phyloP scores from a whole-genome alignment of 2,888 invertebrate species.

The Geotrupes spiniger region DNA sequence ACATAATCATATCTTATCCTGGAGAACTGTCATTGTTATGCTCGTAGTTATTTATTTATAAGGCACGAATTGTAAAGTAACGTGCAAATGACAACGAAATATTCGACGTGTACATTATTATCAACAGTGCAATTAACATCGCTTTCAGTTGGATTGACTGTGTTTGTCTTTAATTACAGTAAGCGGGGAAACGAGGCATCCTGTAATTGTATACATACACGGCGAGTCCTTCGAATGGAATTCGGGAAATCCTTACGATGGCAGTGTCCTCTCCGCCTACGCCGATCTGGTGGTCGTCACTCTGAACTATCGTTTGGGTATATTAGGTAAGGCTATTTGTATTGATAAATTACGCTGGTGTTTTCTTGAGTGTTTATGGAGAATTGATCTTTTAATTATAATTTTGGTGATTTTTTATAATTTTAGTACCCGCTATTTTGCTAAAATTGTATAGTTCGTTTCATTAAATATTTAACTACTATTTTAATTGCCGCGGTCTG shows the following conservation, averaged over 20 bases:
- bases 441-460: too few species aligned
- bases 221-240: slow-evolving; percentile 93
- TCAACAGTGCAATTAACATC: not conserved
- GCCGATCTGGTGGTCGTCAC: slow-evolving; percentile 92
- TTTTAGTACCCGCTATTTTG: too few species aligned
- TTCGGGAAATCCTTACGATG: slow-evolving; percentile 96
- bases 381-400: too few species aligned
- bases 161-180: slow-evolving; percentile 47
- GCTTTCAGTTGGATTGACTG: not conserved
- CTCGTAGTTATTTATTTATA: too few species aligned
- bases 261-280: slow-evolving; percentile 89
- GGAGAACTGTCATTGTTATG: too few species aligned
- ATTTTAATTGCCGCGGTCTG: too few species aligned
- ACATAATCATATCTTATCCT: too few species aligned
- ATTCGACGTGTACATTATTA: not conserved
- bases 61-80: too few species aligned
- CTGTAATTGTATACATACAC: slow-evolving; percentile 81
- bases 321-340: slow-evolving; percentile 63
- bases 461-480: too few species aligned
- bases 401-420: too few species aligned
- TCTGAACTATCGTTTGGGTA: slow-evolving; percentile 93
- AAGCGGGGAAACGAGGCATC: slow-evolving; percentile 58
- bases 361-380: too few species aligned
- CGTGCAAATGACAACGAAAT: not conserved
- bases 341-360: too few species aligned